These are phyloP conservation scores for Ylistrum balloti DNA, from an alignment of 1,140 invertebrate species.

Conservation along the genomic window DNA sequence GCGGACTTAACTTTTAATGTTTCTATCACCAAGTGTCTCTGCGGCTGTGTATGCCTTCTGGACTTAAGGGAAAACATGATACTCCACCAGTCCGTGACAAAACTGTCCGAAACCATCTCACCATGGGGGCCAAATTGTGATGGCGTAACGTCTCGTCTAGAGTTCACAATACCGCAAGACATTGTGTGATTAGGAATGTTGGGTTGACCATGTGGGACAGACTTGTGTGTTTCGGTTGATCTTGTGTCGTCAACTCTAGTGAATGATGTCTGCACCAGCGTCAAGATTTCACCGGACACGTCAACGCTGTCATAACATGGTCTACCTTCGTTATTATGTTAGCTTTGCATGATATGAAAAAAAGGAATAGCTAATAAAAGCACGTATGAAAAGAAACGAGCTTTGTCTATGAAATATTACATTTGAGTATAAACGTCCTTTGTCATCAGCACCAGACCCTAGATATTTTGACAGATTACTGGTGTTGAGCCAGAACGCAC, in stretches of 20 bases:
- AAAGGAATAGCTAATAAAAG: too few species aligned
- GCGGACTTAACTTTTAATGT: too few species aligned
- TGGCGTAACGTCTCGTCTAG: slow-evolving; percentile 22
- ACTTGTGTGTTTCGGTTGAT: not conserved
- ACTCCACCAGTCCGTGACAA: not conserved
- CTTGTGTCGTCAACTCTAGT: not conserved
- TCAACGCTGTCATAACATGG: not conserved
- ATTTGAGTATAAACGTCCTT: too few species aligned
- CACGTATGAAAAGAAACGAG: too few species aligned
- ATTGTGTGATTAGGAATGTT: not conserved
- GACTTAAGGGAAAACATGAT: not conserved
- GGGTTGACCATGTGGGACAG: not conserved
- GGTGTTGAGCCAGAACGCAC: too few species aligned
- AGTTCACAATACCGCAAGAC: not conserved
- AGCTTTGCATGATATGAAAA: not conserved
- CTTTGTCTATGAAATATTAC: too few species aligned
- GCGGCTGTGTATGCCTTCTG: not conserved
- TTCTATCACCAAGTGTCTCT: not conserved
- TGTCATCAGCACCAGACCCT: too few species aligned
- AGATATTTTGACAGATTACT: too few species aligned
- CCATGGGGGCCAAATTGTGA: slow-evolving; percentile 2
- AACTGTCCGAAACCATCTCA: not conserved
- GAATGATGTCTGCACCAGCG: not conserved
- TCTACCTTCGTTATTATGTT: not conserved
- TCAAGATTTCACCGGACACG: not conserved